Conservation (phyloP, 2,888 invertebrate species). For the Pteria penguin region DNA sequence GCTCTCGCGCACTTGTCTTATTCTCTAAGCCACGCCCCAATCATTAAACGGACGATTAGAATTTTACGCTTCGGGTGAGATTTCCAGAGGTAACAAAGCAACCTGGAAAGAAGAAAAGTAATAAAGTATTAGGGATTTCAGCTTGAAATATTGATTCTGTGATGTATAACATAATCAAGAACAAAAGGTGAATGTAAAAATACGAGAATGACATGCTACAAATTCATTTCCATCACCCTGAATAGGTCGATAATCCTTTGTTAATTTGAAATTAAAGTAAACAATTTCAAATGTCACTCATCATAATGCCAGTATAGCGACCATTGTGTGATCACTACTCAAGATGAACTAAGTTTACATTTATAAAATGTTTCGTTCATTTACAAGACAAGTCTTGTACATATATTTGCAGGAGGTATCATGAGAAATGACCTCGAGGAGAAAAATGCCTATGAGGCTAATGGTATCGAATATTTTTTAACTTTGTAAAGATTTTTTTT, state of each 20-base stretch:
- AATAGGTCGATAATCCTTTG: background rate
- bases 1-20: background rate
- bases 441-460: no score
- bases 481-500: no score
- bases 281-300: background rate
- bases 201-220: no score
- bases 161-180: no score
- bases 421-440: no score
- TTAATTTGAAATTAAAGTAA: background rate
- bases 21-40: conserved; percentile 6
- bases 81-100: background rate
- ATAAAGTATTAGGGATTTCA: background rate
- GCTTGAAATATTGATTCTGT: background rate
- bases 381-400: no score
- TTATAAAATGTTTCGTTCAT: no score
- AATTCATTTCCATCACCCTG: no score
- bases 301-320: background rate
- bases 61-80: background rate
- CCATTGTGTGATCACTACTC: background rate
- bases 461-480: no score
- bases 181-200: no score
- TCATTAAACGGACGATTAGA: conserved; percentile 15
- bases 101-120: no score
- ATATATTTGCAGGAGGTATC: no score
- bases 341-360: background rate